A percentile compares a stretch with the other conserved stretches of the same genome.
Conservation (phyloP, 2,888 invertebrate genomes). For the Acleris emargana region DNA sequence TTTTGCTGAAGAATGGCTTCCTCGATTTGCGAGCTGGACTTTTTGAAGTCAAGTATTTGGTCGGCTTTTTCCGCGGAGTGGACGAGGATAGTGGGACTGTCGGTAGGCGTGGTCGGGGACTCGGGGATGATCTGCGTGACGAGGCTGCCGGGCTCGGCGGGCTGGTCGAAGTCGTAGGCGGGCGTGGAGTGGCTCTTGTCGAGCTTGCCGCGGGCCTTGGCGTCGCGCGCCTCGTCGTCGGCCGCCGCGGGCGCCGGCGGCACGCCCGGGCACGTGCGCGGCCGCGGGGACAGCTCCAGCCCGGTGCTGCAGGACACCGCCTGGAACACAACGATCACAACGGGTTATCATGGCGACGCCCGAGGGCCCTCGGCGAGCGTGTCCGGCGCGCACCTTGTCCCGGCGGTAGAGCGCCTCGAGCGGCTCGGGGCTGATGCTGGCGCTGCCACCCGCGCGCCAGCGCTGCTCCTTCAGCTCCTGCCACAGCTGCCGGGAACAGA, state of each 20-base stretch:
- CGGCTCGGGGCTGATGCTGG: constrained; percentile 60
- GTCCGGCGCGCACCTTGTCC: constrained; percentile 81
- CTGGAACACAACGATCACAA: constrained; percentile 44
- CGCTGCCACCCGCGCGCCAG: constrained; percentile 61
- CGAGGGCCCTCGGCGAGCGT: not conserved
- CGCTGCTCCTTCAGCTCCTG: constrained; percentile 86
- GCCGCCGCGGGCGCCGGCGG: constrained; percentile 46
- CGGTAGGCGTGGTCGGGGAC: constrained; percentile 46
- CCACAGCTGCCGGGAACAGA: constrained; percentile 85
- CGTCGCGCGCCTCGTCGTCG: constrained; percentile 11
- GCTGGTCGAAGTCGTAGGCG: constrained; percentile 86
- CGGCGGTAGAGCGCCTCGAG: constrained; percentile 85
- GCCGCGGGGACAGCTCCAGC: constrained; percentile 86
- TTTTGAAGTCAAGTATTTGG: constrained; percentile 70
- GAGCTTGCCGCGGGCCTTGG: constrained; percentile 69
- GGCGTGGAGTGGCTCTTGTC: constrained; percentile 94
- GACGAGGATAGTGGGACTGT: constrained; percentile 48
- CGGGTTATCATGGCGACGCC: not conserved
- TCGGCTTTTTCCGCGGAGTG: constrained; percentile 65
- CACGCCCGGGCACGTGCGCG: constrained; percentile 86
- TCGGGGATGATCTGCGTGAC: constrained; percentile 46
- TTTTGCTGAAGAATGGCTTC: constrained; percentile 64
- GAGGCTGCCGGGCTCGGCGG: constrained; percentile 44
- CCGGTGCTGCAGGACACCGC: constrained; percentile 91
- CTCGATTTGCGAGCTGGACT: constrained; percentile 66